Percentiles rank a stretch among this genome's conserved stretches.
Evolutionary conservation across 2,113 vertebrate species (phyloP).

Genomic region (Spea multiplicata): DNA sequence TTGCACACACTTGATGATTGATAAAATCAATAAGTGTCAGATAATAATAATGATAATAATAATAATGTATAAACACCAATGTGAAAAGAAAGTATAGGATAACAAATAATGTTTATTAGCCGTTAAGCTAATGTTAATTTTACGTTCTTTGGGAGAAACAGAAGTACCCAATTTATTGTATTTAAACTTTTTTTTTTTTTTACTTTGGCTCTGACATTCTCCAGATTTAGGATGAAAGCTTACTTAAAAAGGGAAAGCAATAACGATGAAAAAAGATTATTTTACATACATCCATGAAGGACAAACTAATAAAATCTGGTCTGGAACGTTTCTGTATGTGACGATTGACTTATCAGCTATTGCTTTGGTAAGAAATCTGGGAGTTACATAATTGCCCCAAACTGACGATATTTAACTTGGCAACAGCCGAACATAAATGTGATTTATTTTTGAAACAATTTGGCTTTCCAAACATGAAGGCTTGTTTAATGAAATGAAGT

Average conservation of each 20-base stretch:
- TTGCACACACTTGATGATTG: too few species aligned
- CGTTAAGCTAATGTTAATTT: too few species aligned
- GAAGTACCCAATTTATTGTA: constrained; percentile 64
- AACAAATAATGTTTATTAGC: too few species aligned
- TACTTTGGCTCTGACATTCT: constrained; percentile 74
- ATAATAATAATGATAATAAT: too few species aligned
- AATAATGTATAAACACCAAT: too few species aligned
- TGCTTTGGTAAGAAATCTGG: constrained; percentile 71
- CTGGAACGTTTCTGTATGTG: constrained; percentile 76
- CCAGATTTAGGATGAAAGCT: constrained; percentile 81
- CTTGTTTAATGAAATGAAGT: constrained; percentile 74
- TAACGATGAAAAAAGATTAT: constrained; percentile 62
- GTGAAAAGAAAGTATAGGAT: too few species aligned
- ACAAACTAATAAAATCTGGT: constrained; percentile 72
- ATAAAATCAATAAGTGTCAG: too few species aligned
- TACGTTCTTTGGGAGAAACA: constrained; percentile 68
- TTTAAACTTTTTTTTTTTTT: constrained; percentile 71
- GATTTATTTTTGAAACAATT: constrained; percentile 81
- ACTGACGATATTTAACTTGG: constrained; percentile 82
- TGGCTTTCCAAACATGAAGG: constrained; percentile 73
- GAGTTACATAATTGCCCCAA: constrained; percentile 84
- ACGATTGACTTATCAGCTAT: constrained; percentile 78
- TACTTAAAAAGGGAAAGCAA: constrained; percentile 62
- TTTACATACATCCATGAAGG: constrained; percentile 75
- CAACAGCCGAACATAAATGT: constrained; percentile 67